Base-by-base conservation (phyloP, 2,797 vertebrate genomes). In the Erethizon dorsatum region DNA sequence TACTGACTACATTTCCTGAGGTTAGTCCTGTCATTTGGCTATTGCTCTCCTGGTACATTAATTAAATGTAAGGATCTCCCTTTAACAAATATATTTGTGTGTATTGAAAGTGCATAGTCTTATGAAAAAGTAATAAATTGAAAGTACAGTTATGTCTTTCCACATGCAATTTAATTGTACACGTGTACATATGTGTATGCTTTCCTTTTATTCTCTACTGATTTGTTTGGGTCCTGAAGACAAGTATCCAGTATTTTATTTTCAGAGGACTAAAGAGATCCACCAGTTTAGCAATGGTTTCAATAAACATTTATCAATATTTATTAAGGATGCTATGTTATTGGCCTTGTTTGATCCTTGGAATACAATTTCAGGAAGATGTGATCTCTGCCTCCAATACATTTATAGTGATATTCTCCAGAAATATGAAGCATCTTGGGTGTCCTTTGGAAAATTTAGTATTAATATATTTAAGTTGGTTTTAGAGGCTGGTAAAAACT, bases 61-160 rank as follows among this genome's bases (percentile, higher is more conserved):
- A 31, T 96, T 50, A 94, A 59, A 77, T 88, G 52, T 22, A 87
- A 61, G n/a, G 1, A 41, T 88, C 41, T 69, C 78, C 26, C 65
- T 56, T 65, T 83, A 10, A 1, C 8, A 47, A 90, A 41, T 18
- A 5, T 31, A 67, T 5, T 41, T 73, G 65, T 4, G 33, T 71
- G 41, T 94, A 78, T 85, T 73, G 67, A 56, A 84, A 96, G 22
- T 84, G 52, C 5, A 85, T 50, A 52, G 13, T 77, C 73, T 94
- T 90, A 15, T 67, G 18, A 83, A 92, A 86, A 95, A 28, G 13
- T 50, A 93, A 92, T 17, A 61, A 15, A 52, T 37, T 89, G 8
- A 80, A 92, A 91, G 56, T 37, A 80, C 61, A 75, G 33, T n/a
- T 91, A 28, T 80, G 33, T 33, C 52, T 88, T 88, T 85, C n/a